Percentiles rank a stretch among this genome's conserved stretches.
Evolutionary conservation across 1,140 invertebrate species (phyloP).

Genomic region (Neodiprion lecontei): DNA sequence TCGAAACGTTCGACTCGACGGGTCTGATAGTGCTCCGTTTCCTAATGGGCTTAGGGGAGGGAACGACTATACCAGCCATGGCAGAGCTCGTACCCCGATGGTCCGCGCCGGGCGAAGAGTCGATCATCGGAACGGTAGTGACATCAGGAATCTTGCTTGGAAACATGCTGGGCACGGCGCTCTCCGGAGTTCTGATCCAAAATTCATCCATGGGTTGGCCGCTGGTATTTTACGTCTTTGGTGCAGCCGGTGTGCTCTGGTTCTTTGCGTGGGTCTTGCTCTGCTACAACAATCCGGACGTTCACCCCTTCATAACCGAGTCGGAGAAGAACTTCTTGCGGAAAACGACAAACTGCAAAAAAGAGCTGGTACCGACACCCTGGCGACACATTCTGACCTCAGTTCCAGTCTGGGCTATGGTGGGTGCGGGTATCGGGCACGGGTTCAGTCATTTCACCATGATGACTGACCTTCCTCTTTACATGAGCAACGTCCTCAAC

Average conservation of each 20-base stretch:
- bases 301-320: conserved; percentile 80
- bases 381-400: conserved; percentile 77
- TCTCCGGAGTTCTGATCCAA: conserved; percentile 63
- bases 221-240: conserved; percentile 22
- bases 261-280: conserved; percentile 68
- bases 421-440: conserved; percentile 79
- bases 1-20: conserved; percentile 61
- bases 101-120: conserved; percentile 55
- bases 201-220: conserved; percentile 43
- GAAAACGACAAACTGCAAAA: conserved; percentile 37
- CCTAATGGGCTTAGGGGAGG: conserved; percentile 72
- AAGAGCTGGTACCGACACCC: conserved; percentile 62
- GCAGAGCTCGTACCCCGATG: conserved; percentile 77
- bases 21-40: conserved; percentile 69
- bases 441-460: conserved; percentile 73
- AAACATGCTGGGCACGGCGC: conserved; percentile 72
- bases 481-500: conserved; percentile 81
- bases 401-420: conserved; percentile 72
- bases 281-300: conserved; percentile 75
- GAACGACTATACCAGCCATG: conserved; percentile 70
- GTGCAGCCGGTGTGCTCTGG: conserved; percentile 11
- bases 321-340: conserved; percentile 76
- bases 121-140: conserved; percentile 34
- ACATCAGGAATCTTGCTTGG: conserved; percentile 68
- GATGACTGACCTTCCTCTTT: conserved; percentile 82